A percentile compares a stretch with the other conserved stretches of the same genome.
Conservation (phyloP, 2,888 invertebrate genomes). For the Merodon equestris region DNA sequence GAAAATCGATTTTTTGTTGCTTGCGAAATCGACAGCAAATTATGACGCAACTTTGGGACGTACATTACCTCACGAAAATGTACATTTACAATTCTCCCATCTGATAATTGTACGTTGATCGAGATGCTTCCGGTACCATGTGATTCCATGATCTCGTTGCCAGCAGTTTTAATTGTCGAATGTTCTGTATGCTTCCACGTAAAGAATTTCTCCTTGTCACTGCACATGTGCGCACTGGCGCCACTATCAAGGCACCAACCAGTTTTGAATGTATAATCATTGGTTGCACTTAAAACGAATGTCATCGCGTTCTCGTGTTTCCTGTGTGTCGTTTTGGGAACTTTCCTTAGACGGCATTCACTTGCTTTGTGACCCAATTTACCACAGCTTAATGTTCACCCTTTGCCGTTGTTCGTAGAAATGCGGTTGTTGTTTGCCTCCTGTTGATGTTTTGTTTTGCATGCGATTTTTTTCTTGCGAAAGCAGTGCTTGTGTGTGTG, state of each 20-base stretch:
- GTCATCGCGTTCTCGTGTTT: constrained; percentile 7
- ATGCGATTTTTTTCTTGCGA: too few relatives aligned
- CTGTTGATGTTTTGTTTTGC: too few relatives aligned
- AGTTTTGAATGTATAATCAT: neutral
- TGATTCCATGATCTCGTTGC: constrained; percentile 1
- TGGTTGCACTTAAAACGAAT: neutral
- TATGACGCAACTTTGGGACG: constrained; percentile 18
- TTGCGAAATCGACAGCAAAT: constrained; percentile 31
- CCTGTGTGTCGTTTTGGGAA: too few relatives aligned
- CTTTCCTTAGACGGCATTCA: too few relatives aligned
- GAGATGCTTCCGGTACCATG: constrained; percentile 4
- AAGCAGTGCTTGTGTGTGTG: too few relatives aligned
- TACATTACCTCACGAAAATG: too few relatives aligned
- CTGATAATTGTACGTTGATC: neutral
- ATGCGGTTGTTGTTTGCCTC: too few relatives aligned
- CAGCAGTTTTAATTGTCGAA: constrained; percentile 23
- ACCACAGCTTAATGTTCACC: too few relatives aligned
- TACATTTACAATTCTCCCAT: neutral
- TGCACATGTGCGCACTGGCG: constrained; percentile 30
- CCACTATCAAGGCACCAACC: constrained; percentile 30
- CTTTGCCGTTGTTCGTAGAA: too few relatives aligned
- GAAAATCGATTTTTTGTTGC: constrained; percentile 30
- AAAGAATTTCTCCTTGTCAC: constrained; percentile 28
- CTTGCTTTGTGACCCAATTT: too few relatives aligned
- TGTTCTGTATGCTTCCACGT: neutral